A percentile compares a stretch with the other conserved stretches of the same genome.
Evolutionary conservation across 2,113 vertebrate genomes (phyloP).

Genomic region (Pungitius pungitius): DNA sequence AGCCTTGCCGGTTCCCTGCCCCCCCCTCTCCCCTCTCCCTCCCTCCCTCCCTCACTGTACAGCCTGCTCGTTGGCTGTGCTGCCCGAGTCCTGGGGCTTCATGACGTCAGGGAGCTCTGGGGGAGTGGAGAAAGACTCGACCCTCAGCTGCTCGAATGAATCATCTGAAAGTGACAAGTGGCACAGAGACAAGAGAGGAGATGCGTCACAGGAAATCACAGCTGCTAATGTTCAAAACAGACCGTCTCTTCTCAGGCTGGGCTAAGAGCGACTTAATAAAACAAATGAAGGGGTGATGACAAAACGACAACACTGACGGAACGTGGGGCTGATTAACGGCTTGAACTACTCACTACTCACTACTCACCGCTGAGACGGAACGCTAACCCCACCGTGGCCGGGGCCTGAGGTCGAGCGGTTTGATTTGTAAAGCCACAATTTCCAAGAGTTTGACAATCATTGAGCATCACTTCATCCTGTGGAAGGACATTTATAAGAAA

Average conservation of each 20-base stretch:
- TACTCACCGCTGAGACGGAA: constrained; percentile 84
- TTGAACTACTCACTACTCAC: constrained; percentile 13
- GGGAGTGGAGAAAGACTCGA: constrained; percentile 90
- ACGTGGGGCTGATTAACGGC: neutral
- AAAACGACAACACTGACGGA: neutral
- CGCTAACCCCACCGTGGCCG: constrained; percentile 89
- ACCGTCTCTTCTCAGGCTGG: neutral
- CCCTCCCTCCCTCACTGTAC: constrained; percentile 88
- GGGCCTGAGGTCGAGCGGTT: constrained; percentile 90
- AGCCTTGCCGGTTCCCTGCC: constrained; percentile 18
- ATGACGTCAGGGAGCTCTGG: constrained; percentile 93
- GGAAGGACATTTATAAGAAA: neutral
- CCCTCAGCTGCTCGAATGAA: constrained; percentile 86
- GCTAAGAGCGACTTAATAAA: neutral
- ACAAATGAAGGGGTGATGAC: neutral
- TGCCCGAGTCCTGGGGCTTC: constrained; percentile 92
- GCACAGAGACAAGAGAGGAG: neutral
- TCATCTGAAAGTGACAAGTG: constrained; percentile 79
- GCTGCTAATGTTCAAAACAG: neutral
- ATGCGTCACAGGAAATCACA: neutral
- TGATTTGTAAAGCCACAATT: constrained; percentile 93
- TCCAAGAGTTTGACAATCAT: constrained; percentile 88
- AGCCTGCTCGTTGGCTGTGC: constrained; percentile 89
- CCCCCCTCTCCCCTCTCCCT: no score
- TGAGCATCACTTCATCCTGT: constrained; percentile 89